phyloP scores from a whole-genome alignment of 2,888 invertebrate genomes.

The Eristalis arbustorum region DNA sequence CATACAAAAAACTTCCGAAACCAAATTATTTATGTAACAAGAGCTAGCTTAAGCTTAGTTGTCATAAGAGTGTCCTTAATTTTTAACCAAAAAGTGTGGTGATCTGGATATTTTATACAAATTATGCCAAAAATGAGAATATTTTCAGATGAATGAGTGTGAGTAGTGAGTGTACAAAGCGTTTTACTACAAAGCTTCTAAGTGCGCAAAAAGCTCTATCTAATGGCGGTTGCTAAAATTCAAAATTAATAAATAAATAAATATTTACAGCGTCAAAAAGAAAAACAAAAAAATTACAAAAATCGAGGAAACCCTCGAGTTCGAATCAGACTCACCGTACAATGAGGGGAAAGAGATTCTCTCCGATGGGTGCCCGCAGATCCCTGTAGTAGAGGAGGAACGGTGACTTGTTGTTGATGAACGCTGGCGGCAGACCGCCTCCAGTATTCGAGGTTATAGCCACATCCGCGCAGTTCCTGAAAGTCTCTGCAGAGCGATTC shows the following conservation, averaged over 20 bases:
- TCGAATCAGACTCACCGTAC: constrained; percentile 83
- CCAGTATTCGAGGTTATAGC: constrained; percentile 90
- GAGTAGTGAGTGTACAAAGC: constrained; percentile 28
- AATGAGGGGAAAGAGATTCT: constrained; percentile 87
- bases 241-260: no score
- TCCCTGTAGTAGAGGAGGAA: constrained; percentile 90
- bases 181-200: constrained; percentile 40
- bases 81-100: neutral
- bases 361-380: constrained; percentile 83
- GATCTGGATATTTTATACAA: neutral
- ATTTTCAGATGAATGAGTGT: constrained; percentile 24
- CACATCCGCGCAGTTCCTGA: constrained; percentile 94
- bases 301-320: neutral
- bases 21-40: constrained; percentile 19
- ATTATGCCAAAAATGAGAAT: constrained; percentile 16
- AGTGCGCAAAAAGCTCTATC: constrained; percentile 29
- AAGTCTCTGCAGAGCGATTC: constrained; percentile 84
- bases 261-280: constrained; percentile 17
- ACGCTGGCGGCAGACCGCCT: constrained; percentile 86
- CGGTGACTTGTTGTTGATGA: constrained; percentile 86
- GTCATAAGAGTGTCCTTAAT: neutral
- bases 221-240: constrained; percentile 66
- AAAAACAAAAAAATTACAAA: neutral
- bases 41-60: neutral
- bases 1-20: constrained; percentile 5